Evolutionary conservation across 2,888 invertebrate species (phyloP).

Genomic region (Drosophila phalerata): DNA sequence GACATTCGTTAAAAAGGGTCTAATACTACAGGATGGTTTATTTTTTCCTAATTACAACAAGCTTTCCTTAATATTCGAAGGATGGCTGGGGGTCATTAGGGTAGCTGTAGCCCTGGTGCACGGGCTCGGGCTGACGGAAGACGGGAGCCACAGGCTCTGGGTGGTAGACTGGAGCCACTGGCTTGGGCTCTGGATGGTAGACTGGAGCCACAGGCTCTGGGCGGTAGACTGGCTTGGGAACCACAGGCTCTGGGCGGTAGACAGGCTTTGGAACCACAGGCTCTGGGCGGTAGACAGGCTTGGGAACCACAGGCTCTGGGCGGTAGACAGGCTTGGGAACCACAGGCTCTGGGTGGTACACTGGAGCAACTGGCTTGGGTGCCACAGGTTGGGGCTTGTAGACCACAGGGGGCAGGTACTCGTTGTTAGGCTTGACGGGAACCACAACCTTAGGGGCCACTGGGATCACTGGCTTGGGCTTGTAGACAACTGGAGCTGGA

Average conservation of each 20-base stretch:
- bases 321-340: slow-evolving; percentile 26
- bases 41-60: slow-evolving; percentile 53
- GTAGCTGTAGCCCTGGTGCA: slow-evolving; percentile 74
- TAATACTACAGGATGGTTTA: slow-evolving; percentile 75
- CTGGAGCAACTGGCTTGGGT: slow-evolving; percentile 33
- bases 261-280: slow-evolving; percentile 32
- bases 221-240: slow-evolving; percentile 14
- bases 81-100: slow-evolving; percentile 83
- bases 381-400: slow-evolving; percentile 3
- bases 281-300: slow-evolving; percentile 15
- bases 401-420: slow-evolving; percentile 39
- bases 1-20: slow-evolving; percentile 49
- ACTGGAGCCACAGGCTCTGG: slow-evolving; percentile 26
- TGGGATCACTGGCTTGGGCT: slow-evolving; percentile 7
- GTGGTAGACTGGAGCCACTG: slow-evolving; percentile 38
- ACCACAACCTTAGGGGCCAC: slow-evolving; percentile 14
- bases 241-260: slow-evolving; percentile 19
- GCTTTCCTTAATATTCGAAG: slow-evolving; percentile 71
- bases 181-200: slow-evolving; percentile 19
- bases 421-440: slow-evolving; percentile 34
- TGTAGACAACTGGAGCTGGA: too few relatives aligned
- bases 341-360: slow-evolving; percentile 19
- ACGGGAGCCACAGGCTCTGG: slow-evolving; percentile 36
- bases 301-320: slow-evolving; percentile 14
- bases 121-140: slow-evolving; percentile 44